Percentiles rank a stretch among this genome's conserved stretches.
Conservation (phyloP, 2,797 vertebrate species). For the Cuniculus paca region DNA sequence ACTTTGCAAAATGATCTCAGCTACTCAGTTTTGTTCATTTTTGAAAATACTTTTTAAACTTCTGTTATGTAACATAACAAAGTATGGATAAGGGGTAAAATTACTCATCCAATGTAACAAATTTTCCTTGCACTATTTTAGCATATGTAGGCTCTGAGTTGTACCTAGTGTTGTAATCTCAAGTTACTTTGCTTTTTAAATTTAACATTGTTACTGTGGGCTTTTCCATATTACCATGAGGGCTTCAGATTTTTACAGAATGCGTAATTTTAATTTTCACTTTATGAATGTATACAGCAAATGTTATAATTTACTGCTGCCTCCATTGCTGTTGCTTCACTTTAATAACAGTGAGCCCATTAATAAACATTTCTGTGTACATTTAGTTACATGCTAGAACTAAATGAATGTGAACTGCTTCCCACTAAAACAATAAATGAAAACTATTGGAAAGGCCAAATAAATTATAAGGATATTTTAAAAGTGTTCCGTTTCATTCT, state of each 20-base stretch:
- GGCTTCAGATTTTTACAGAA: neutral
- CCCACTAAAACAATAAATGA: neutral
- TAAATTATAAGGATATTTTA: neutral
- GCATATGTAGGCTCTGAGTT: neutral
- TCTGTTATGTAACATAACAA: neutral
- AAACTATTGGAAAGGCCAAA: conserved; percentile 17
- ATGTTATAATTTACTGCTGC: neutral
- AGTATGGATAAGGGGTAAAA: neutral
- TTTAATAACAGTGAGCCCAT: neutral
- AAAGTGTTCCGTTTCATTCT: conserved; percentile 1
- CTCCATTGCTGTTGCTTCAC: neutral
- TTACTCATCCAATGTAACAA: neutral
- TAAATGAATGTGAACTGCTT: neutral
- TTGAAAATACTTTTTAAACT: neutral
- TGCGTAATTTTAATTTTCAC: neutral
- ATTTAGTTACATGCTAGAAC: neutral
- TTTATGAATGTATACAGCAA: neutral
- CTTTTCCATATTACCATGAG: neutral
- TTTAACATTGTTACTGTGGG: neutral
- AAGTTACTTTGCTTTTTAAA: neutral
- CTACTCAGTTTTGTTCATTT: neutral
- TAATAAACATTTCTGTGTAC: neutral
- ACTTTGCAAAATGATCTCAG: neutral
- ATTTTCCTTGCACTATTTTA: neutral
- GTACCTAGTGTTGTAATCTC: neutral